Evolutionary conservation across 2,888 invertebrate genomes (phyloP).

Genomic region (Tachina lurida): DNA sequence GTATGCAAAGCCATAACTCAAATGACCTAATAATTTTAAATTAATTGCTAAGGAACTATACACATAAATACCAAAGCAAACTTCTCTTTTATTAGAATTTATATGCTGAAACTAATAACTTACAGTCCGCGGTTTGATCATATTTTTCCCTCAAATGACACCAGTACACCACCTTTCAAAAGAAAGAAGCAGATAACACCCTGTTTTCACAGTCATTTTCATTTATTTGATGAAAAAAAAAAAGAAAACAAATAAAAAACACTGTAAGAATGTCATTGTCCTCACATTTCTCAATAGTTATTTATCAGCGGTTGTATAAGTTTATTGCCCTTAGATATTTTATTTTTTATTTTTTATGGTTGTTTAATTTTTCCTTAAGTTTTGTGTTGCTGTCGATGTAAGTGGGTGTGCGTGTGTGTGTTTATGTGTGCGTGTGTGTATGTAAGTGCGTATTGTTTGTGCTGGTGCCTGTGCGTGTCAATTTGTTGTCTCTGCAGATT

Average conservation of each 20-base stretch:
- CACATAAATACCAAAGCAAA: too few species aligned
- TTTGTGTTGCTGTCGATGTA: neutral
- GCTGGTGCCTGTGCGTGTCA: neutral
- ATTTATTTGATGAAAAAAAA: slow-evolving; percentile 13
- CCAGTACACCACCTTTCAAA: slow-evolving; percentile 42
- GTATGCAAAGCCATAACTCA: too few species aligned
- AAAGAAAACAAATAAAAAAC: slow-evolving; percentile 26
- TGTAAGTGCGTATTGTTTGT: too few species aligned
- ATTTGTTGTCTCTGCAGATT: too few species aligned
- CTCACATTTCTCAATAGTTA: slow-evolving; percentile 9
- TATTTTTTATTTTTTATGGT: slow-evolving; percentile 39
- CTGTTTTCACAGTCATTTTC: slow-evolving; percentile 14
- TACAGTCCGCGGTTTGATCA: neutral
- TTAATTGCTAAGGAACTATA: too few species aligned
- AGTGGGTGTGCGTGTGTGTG: neutral
- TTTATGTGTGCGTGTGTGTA: neutral
- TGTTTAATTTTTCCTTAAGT: slow-evolving; percentile 58
- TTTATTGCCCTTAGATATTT: slow-evolving; percentile 50
- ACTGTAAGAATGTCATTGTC: slow-evolving; percentile 6
- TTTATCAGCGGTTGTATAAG: slow-evolving; percentile 33
- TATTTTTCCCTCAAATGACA: slow-evolving; percentile 10
- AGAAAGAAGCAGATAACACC: neutral
- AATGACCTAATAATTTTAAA: too few species aligned
- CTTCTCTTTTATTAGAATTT: too few species aligned
- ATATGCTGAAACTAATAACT: too few species aligned